A percentile compares a stretch with the other conserved stretches of the same genome.
Evolutionary conservation across 2,113 vertebrate species (phyloP).

Genomic region (Scophthalmus maximus): DNA sequence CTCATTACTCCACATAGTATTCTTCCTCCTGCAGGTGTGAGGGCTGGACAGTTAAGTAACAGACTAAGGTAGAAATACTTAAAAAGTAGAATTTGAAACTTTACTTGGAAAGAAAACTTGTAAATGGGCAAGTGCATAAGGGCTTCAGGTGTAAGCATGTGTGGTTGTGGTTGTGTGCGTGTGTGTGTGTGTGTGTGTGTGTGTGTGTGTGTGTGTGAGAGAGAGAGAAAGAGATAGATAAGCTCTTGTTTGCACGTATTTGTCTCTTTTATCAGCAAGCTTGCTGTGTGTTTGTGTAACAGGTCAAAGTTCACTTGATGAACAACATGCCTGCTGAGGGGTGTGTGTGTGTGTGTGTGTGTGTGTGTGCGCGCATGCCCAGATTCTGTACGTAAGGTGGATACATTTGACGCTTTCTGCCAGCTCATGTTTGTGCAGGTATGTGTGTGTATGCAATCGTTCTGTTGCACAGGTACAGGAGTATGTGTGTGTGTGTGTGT

Average conservation of each 20-base stretch:
- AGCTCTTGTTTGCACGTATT: conserved; percentile 68
- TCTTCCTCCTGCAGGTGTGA: conserved; percentile 13
- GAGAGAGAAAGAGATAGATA: conserved; percentile 37
- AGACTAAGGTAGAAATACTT: not conserved
- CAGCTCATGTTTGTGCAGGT: conserved; percentile 1
- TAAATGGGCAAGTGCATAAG: not conserved
- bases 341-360: conserved; percentile 31
- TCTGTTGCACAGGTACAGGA: conserved; percentile 46
- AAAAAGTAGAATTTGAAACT: conserved; percentile 4
- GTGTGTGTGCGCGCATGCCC: not conserved
- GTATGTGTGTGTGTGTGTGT: conserved; percentile 32
- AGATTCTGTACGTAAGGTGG: not conserved
- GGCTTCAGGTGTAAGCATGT: not conserved
- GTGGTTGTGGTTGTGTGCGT: too few species aligned
- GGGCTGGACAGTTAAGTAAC: not conserved
- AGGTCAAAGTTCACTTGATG: conserved; percentile 75
- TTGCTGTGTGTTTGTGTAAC: conserved; percentile 58
- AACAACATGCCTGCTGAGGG: conserved; percentile 39
- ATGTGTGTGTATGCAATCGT: conserved; percentile 29
- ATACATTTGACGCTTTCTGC: conserved; percentile 16
- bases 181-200: conserved; percentile 25
- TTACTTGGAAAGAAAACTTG: not conserved
- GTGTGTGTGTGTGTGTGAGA: conserved; percentile 9
- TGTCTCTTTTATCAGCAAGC: conserved; percentile 65
- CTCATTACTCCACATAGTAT: conserved; percentile 56